phyloP scores from a whole-genome alignment of 1,140 invertebrate species.

The Phymorhynchus buccinoides region DNA sequence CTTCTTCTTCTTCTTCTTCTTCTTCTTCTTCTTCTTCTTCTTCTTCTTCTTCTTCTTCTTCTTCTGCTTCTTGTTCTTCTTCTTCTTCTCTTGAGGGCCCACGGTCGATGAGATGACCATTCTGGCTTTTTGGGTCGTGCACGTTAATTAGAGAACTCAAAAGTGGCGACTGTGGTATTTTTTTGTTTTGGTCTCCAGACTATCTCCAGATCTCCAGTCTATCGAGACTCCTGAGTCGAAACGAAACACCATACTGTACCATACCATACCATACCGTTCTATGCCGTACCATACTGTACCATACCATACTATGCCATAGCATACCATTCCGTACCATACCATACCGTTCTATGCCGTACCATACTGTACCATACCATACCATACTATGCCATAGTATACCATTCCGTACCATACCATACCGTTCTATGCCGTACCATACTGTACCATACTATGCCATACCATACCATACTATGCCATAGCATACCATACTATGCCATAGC shows the following conservation, averaged over 20 bases:
- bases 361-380: background rate
- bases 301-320: background rate
- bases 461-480: background rate
- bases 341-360: background rate
- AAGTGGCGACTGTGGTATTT: background rate
- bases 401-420: background rate
- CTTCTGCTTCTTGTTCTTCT: background rate
- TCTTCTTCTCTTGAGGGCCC: too few relatives aligned
- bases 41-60: too few relatives aligned
- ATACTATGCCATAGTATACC: background rate
- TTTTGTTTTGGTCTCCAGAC: background rate
- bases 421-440: background rate
- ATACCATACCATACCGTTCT: too few relatives aligned
- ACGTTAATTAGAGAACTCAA: too few relatives aligned
- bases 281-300: too few relatives aligned
- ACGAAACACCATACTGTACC: too few relatives aligned
- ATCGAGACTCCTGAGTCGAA: background rate
- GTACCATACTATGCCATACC: background rate
- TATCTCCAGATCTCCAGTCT: background rate
- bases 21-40: too few relatives aligned
- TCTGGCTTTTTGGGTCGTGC: background rate
- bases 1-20: too few relatives aligned
- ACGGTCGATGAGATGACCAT: too few relatives aligned
- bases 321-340: background rate
- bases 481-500: background rate